Evolutionary conservation across 1,140 invertebrate genomes (phyloP).

Genomic region (Gonatopus flavifemur): DNA sequence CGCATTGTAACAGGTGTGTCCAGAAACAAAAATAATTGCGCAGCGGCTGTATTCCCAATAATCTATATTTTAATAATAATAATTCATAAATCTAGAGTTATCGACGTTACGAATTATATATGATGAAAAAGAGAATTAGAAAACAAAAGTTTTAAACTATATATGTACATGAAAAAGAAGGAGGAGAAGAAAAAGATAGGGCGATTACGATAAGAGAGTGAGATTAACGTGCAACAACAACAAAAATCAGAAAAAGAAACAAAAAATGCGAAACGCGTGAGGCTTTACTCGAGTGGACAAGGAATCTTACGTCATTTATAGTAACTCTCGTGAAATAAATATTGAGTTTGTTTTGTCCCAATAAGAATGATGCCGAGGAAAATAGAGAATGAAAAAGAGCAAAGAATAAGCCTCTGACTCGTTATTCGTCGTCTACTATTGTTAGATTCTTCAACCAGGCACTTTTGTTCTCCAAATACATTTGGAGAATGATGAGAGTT

Average conservation of each 20-base stretch:
- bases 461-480: too few species aligned
- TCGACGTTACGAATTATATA: slow-evolving; percentile 29
- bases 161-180: not conserved
- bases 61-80: slow-evolving; percentile 55
- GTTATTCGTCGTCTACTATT: too few species aligned
- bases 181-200: slow-evolving; percentile 1
- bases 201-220: not conserved
- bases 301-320: too few species aligned
- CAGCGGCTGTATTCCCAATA: slow-evolving; percentile 46
- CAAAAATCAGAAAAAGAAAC: too few species aligned
- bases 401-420: too few species aligned
- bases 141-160: slow-evolving; percentile 12
- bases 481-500: too few species aligned
- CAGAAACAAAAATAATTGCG: slow-evolving; percentile 30
- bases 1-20: slow-evolving; percentile 48
- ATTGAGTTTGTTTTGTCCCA: too few species aligned
- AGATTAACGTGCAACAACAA: too few species aligned
- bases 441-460: too few species aligned
- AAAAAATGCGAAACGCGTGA: too few species aligned
- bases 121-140: slow-evolving; percentile 7
- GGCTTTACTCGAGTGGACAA: too few species aligned
- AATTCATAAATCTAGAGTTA: slow-evolving; percentile 35
- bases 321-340: too few species aligned
- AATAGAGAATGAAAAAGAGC: not conserved
- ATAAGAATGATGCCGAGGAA: not conserved